Conservation (phyloP, 2,113 vertebrate species). For the Mungos mungo region DNA sequence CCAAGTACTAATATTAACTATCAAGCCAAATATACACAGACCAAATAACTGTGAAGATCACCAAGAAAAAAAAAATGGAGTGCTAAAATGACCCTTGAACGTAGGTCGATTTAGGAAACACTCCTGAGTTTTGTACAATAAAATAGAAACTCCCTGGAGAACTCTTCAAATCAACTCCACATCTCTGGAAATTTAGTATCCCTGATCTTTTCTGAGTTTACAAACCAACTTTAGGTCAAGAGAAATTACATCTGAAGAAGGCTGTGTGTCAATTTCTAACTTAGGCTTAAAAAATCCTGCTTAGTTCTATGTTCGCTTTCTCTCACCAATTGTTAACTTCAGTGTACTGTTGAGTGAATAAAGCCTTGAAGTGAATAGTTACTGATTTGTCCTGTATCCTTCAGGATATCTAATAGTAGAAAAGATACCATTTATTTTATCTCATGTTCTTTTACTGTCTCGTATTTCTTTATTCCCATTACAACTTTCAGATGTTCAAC, state of each 20-base stretch:
- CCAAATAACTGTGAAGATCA: neutral
- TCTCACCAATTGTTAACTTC: neutral
- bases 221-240: slow-evolving; percentile 6
- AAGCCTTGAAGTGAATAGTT: neutral
- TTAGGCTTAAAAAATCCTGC: neutral
- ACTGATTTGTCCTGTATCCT: neutral
- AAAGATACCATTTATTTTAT: neutral
- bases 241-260: slow-evolving; percentile 19
- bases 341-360: neutral
- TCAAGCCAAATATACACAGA: neutral
- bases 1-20: neutral
- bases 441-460: neutral
- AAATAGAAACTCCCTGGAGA: neutral
- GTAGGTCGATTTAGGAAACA: neutral
- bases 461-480: neutral
- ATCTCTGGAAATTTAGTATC: neutral
- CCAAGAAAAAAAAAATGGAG: neutral
- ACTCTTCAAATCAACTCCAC: slow-evolving; percentile 6
- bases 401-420: neutral
- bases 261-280: neutral
- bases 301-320: neutral
- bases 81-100: neutral
- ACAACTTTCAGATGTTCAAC: neutral
- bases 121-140: neutral
- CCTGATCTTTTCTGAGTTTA: neutral